Evolutionary conservation across 1,140 invertebrate species (phyloP), one percentile per base, ranked within the genome.

Genomic region (Dufourea novaeangliae): DNA sequence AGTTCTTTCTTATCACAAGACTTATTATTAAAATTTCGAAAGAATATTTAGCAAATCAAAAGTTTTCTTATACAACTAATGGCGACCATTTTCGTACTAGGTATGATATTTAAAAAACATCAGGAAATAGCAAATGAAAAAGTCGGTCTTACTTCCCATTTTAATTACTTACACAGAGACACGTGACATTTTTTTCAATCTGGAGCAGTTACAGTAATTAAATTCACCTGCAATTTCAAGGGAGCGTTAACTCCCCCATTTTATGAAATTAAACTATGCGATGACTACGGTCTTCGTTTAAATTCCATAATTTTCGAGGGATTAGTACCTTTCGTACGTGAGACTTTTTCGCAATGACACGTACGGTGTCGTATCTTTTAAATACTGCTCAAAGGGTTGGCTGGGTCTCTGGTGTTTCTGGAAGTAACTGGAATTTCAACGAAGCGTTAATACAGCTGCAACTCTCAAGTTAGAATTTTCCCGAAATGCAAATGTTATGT

Each of bases 281-380:
- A 63, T 63, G 32, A 39, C 29, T 37, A 11, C 14, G 29, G 44
- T 20, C 52, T 39, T 61, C 27, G 44, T 63, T 73, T 50, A 52
- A 73, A 63, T 52, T 73, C 46, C 59, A 73, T 64, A 73, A 63
- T 73, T 64, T 63, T 52, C 70, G 2, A 20, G 50, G 44, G 32
- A 73, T 73, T 63, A 73, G 59, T 17, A 4, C 57, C 2, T 20
- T 5, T 10, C 1, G 14, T 22, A 63, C 70, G 70, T 64, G 70
- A 73, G 44, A 29, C 41, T 63, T 52, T 54, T 73, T 29, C 70
- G 37, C 17, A 73, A 73, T 20, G 22, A 25, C 2, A 11, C 7
- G 2, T 10, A 14, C 56, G 12, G 17, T 32, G 6, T 50, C 37
- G 22, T 37, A 20, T 10, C 29, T 50, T 50, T 32, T 14, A 12